Conservation (phyloP, 2,113 vertebrate species). For the Prochilodus magdalenae region DNA sequence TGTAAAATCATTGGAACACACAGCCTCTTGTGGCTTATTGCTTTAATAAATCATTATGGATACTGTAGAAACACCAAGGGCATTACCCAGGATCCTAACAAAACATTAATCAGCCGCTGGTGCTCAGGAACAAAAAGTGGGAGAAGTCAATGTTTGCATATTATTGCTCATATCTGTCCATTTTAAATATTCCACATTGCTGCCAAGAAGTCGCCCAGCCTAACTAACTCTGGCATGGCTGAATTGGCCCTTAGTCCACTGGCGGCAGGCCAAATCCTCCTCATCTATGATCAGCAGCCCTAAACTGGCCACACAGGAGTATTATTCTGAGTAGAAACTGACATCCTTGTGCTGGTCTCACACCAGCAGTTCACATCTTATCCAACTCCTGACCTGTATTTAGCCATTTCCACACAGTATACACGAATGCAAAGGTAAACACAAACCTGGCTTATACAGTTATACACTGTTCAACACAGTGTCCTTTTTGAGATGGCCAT, state of each 20-base stretch:
- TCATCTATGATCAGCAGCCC: conserved; percentile 21
- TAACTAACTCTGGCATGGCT: neutral
- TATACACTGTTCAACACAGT: too few species aligned
- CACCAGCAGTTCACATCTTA: neutral
- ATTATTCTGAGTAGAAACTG: neutral
- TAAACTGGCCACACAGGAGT: conserved; percentile 18
- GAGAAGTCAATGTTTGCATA: neutral
- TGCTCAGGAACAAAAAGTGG: neutral
- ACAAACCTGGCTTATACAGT: too few species aligned
- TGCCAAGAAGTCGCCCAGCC: neutral
- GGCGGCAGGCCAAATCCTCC: conserved; percentile 12
- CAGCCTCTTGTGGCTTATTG: neutral
- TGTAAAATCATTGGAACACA: too few species aligned
- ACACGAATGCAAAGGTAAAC: too few species aligned
- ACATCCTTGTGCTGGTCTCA: neutral
- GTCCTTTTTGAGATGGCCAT: too few species aligned
- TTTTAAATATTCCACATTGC: conserved; percentile 2
- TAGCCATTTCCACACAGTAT: too few species aligned
- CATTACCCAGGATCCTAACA: neutral
- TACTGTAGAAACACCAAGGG: neutral
- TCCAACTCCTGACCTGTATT: neutral
- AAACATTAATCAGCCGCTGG: neutral
- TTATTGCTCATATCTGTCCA: conserved; percentile 15
- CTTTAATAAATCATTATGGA: neutral
- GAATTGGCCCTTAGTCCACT: conserved; percentile 1